phyloP scores from a whole-genome alignment of 2,888 invertebrate genomes.

The Pheosia gnoma region DNA sequence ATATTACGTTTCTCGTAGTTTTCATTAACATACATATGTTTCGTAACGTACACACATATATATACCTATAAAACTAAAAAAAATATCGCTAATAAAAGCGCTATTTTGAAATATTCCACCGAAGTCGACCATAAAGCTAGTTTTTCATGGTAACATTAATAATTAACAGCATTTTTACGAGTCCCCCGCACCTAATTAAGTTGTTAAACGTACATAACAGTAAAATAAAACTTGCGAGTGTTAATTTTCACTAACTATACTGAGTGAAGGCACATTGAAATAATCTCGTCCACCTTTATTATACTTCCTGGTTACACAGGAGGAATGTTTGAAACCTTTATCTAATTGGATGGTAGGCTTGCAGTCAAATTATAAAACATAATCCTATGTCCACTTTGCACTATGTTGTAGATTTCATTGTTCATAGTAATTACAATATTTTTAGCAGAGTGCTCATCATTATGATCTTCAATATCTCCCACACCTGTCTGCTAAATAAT shows the following conservation, averaged over 20 bases:
- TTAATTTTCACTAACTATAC: neutral
- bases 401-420: too few relatives aligned
- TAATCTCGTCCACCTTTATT: neutral
- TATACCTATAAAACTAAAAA: too few relatives aligned
- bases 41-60: too few relatives aligned
- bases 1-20: too few relatives aligned
- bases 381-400: too few relatives aligned
- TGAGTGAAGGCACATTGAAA: neutral
- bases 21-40: too few relatives aligned
- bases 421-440: too few relatives aligned
- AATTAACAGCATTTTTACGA: conserved; percentile 1
- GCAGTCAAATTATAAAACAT: too few relatives aligned
- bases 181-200: conserved; percentile 4
- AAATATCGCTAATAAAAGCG: neutral
- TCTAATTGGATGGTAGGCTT: too few relatives aligned
- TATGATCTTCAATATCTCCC: too few relatives aligned
- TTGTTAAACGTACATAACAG: conserved; percentile 1
- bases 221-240: neutral
- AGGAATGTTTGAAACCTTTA: too few relatives aligned
- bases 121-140: neutral
- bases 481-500: neutral
- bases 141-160: conserved; percentile 2
- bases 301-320: neutral
- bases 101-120: neutral
- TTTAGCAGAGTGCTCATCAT: too few relatives aligned